Evolutionary conservation across 1,140 invertebrate genomes (phyloP), one percentile per base, ranked within the genome.

Genomic region (Platorchestia sp.): DNA sequence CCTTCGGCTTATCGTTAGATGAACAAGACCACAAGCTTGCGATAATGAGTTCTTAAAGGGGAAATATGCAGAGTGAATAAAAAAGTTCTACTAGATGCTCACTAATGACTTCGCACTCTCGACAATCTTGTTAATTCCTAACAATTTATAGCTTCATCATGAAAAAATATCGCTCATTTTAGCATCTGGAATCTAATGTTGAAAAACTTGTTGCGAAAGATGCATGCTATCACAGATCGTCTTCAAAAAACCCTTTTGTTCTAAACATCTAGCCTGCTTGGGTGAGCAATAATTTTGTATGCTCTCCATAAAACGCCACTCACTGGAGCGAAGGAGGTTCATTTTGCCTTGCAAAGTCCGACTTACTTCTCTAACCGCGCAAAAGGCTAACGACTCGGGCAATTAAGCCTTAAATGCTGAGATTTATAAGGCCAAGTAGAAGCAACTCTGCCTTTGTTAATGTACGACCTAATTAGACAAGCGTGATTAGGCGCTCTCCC

Each of bases 331-430:
- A 27, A 90, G 44, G 87, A 90, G 41, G 87, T 90, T 90, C 87
- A 90, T 90, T 90, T 0, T 90, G 87, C 87, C 14, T 27, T 90
- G 87, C 27, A 90, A 90, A 43, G 87, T 75, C 41, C 10, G 87
- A 42, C 41, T 90, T 90, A 36, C 27, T 90, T 90, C 87, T 93
- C 40, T 93, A 14, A 47, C 91, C 91, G 3, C 91, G 43, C 91
- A 44, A 93, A 44, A 93, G 91, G 91, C 91, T 93, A 93, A 93
- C 91, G 91, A 93, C 91, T 93, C 43, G 40, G 45, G 91, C 91
- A 93, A 93, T 93, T 93, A 93, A 93, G 91, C 47, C 91, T 47
- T 93, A 47, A 93, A 93, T 93, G 91, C 45, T n/a, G 40, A 93
- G 91, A 93, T 93, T 93, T 93, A 93, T 93, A 93, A 93, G 44